phyloP scores from a whole-genome alignment of 2,113 vertebrate genomes.

The Scatophagus argus region DNA sequence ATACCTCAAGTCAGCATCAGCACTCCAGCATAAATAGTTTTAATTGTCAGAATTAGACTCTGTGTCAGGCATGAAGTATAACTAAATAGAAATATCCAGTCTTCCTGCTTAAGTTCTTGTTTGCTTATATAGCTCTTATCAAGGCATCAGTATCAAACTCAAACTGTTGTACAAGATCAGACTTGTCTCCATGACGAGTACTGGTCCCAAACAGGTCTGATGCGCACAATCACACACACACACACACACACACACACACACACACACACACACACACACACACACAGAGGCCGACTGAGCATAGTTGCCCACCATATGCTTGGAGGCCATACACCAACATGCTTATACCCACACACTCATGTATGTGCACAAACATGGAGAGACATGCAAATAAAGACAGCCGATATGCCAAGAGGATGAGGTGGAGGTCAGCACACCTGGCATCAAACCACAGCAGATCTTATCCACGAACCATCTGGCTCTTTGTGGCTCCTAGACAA shows the following conservation, averaged over 20 bases:
- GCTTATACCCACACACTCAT: neutral
- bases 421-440: constrained; percentile 75
- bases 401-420: constrained; percentile 56
- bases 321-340: constrained; percentile 15
- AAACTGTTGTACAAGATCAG: too few species aligned
- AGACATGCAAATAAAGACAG: constrained; percentile 25
- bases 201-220: too few species aligned
- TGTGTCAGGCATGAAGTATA: too few species aligned
- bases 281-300: constrained; percentile 35
- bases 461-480: constrained; percentile 75
- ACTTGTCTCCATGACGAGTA: too few species aligned
- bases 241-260: constrained; percentile 11
- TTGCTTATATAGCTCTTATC: too few species aligned
- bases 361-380: constrained; percentile 10
- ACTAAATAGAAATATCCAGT: too few species aligned
- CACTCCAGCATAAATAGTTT: too few species aligned
- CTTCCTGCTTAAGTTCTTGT: too few species aligned
- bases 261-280: constrained; percentile 23
- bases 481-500: constrained; percentile 38
- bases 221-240: too few species aligned
- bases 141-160: too few species aligned
- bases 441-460: constrained; percentile 69
- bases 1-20: too few species aligned
- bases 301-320: constrained; percentile 73
- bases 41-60: too few species aligned